phyloP scores from a whole-genome alignment of 1,140 invertebrate genomes.

The Mercenaria mercenaria region DNA sequence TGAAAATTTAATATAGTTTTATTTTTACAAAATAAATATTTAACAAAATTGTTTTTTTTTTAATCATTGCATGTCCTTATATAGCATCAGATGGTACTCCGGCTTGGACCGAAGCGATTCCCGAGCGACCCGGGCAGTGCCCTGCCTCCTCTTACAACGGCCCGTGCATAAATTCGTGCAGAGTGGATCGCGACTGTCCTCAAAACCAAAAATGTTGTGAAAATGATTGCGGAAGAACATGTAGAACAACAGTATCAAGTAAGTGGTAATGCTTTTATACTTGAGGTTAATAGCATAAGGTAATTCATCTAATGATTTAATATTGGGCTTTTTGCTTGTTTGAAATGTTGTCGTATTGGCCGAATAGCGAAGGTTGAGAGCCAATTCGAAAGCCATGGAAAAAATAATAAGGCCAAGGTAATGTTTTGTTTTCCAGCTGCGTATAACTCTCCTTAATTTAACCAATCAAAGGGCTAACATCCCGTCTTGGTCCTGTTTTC shows the following conservation, averaged over 20 bases:
- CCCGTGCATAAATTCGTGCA: slow-evolving; percentile 51
- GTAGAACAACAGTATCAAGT: slow-evolving; percentile 10
- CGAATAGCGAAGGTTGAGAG: no score
- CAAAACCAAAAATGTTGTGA: slow-evolving; percentile 46
- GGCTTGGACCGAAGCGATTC: background rate
- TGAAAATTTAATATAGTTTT: no score
- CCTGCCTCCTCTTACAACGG: slow-evolving; percentile 12
- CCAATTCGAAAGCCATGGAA: no score
- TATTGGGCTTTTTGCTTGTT: background rate
- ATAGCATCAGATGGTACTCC: background rate
- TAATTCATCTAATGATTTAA: background rate
- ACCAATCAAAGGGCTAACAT: no score
- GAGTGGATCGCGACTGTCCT: slow-evolving; percentile 31
- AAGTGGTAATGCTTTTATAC: background rate
- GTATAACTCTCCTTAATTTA: no score
- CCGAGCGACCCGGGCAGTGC: slow-evolving; percentile 37
- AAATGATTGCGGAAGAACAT: slow-evolving; percentile 43
- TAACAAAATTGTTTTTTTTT: no score
- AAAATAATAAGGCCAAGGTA: no score
- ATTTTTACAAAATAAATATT: no score
- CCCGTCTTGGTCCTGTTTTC: no score
- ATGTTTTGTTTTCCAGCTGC: no score
- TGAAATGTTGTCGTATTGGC: background rate
- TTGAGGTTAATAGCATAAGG: no score
- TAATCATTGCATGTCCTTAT: no score